Base-by-base conservation (phyloP, 1,140 invertebrate genomes). In the Lordiphosa collinella region DNA sequence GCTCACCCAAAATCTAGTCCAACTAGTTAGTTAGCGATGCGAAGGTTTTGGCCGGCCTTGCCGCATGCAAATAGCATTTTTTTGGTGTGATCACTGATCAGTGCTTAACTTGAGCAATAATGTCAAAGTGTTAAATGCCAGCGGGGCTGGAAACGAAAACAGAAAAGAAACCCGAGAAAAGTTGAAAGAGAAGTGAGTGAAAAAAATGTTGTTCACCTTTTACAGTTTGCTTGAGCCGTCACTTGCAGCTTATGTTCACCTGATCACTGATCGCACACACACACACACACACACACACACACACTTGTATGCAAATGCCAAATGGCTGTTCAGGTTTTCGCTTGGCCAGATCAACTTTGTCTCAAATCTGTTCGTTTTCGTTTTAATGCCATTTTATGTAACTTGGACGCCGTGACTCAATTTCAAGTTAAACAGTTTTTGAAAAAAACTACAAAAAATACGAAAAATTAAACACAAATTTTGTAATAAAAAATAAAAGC, bases 301-400 rank as follows among this genome's bases (percentile, higher is more conserved):
- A 41, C 31, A 62, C 50, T 63, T 44, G 67, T 63, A 82, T 82
- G 76, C 76, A 82, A 82, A 82, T 82, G 78, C 67, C 78, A 82
- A 82, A 82, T 61, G 71, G 49, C 50, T 64, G 68, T 66, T 47
- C 47, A 48, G 41, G 41, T 44, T 44, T 44, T 64, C 62, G 34
- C 43, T 18, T n/a, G 13, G 32, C 49, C 14, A 44, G 41, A 44
- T 35, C 36, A 37, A 37, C 18, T 25, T 25, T 11, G 22, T 37
- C 22, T 41, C 13, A 35, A 32, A 43, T 52, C 59, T 40, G 37
- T 46, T 52, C 55, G 56, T 51, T 58, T 55, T 60, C 60, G 49
- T 84, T 44, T 82, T 82, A 82, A 65, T 84, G 78, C 72, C 79
- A 78, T 84, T 84, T 84, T 84, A 84, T 84, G 78, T 84, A 84